Evolutionary conservation across 2,113 vertebrate species (phyloP), one percentile per base, ranked within the genome.

Genomic region (Pseudolaguvia tuberculata): DNA sequence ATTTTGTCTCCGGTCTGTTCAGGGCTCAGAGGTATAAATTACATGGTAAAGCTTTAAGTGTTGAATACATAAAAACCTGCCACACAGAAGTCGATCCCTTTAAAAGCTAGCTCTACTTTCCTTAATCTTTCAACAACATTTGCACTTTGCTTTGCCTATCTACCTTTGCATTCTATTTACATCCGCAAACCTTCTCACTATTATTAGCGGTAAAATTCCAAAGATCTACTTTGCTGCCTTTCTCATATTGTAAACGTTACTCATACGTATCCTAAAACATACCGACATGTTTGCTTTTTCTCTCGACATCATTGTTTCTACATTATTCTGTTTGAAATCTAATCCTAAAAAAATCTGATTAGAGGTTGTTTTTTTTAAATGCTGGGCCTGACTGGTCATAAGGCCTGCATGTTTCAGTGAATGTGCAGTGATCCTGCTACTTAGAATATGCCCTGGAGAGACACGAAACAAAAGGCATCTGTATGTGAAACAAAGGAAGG

Each of bases 391-490:
- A 59, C 65, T 52, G 58, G 58, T 47, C 72, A 70, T 11, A 13
- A 55, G 62, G 27, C 25, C 67, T 75, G 20, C 15, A 51, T 59
- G 72, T 29, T 50, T 67, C 55, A 39, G 45, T 56, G 56, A 65
- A 21, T 20, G 8, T 47, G 47, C 72, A 31, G 57, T 53, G 77
- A 70, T 68, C 82, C 80, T 79, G 76, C 83, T 80, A 85, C 61
- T 86, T 81, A 80, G 79, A 45, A 9, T 35, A 1, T 13, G 71
- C 72, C 81, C 71, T 1, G 68, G 78, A 83, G 83, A 61, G 50
- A 72, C 73, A 47, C 3, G 72, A 78, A 83, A 84, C 77, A 83
- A 80, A 82, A 85, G 78, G 76, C 72, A 84, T 82, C 70, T 82
- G 73, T 77, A 78, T 71, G 59, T 73, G 71, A 20, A 77, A 78